Conservation (phyloP, 2,113 vertebrate genomes). For the Uria lomvia region DNA sequence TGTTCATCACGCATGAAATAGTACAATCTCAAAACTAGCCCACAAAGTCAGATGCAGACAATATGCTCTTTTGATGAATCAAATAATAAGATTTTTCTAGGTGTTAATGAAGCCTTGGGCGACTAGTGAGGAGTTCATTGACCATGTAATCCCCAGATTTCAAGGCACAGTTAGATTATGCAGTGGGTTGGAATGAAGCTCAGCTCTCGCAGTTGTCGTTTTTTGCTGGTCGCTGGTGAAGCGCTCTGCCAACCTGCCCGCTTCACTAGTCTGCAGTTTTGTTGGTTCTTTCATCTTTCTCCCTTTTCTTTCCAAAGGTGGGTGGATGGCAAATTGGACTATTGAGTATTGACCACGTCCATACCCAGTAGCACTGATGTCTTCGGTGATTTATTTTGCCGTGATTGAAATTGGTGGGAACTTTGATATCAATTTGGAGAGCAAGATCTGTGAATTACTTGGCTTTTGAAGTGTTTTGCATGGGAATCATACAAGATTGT, state of each 20-base stretch:
- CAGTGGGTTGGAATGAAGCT: background rate
- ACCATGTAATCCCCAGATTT: background rate
- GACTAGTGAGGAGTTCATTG: background rate
- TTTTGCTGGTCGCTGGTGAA: background rate
- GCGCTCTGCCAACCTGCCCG: background rate
- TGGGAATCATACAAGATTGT: background rate
- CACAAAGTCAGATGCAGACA: background rate
- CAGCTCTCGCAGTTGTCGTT: background rate
- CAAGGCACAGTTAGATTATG: background rate
- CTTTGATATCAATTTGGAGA: background rate
- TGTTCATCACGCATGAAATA: background rate
- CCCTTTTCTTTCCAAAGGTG: background rate
- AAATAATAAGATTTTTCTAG: background rate
- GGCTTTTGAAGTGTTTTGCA: constrained; percentile 47
- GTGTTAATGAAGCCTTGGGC: background rate
- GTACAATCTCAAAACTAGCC: background rate
- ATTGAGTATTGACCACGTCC: background rate
- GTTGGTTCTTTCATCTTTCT: background rate
- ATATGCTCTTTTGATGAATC: background rate
- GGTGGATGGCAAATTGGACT: background rate
- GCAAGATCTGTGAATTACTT: constrained; percentile 3
- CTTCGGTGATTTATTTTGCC: background rate
- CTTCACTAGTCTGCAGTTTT: background rate
- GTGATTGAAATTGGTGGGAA: background rate
- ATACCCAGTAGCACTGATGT: background rate